phyloP scores from a whole-genome alignment of 2,888 invertebrate genomes.

The Boloria selene region DNA sequence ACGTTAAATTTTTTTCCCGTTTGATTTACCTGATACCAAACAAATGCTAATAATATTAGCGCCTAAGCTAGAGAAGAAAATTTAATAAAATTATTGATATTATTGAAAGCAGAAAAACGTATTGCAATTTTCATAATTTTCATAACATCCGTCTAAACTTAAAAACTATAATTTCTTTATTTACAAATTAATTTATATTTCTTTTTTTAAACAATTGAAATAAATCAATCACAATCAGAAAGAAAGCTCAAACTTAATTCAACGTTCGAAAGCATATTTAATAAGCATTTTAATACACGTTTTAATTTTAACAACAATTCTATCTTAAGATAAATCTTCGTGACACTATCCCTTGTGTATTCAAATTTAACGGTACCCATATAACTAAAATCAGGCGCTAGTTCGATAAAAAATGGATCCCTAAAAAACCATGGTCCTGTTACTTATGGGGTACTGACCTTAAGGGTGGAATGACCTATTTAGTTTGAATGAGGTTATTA shows the following conservation, averaged over 20 bases:
- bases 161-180: no score
- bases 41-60: no score
- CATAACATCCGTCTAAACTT: no score
- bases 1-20: no score
- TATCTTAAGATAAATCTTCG: conserved; percentile 53
- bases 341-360: conserved; percentile 46
- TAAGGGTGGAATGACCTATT: conserved; percentile 79
- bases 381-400: conserved; percentile 70
- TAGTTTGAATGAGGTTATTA: conserved; percentile 75
- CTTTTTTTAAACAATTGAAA: no score
- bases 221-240: background rate
- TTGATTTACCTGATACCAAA: no score
- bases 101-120: no score
- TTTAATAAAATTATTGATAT: no score
- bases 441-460: conserved; percentile 72
- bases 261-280: background rate
- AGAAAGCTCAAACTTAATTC: background rate
- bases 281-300: background rate
- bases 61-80: no score
- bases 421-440: conserved; percentile 77
- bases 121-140: no score
- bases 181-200: no score
- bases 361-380: conserved; percentile 71
- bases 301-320: background rate
- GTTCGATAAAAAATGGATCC: conserved; percentile 76